Base-by-base conservation (phyloP, 2,888 invertebrate species). In the Melipona beecheii region DNA sequence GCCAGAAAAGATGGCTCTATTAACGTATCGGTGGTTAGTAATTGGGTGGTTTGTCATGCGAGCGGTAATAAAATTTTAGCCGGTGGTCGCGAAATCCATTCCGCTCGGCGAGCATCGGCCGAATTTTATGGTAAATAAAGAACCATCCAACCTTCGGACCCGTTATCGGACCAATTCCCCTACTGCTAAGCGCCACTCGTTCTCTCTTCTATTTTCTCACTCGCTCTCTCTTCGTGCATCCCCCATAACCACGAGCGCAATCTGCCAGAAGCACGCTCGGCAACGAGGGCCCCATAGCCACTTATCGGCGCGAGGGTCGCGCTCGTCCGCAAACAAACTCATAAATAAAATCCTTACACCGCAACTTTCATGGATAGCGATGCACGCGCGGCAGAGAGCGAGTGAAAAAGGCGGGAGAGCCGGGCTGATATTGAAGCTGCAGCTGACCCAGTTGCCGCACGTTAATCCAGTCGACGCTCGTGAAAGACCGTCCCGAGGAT, bases 311-410 rank as follows among this genome's bases (percentile, higher is more conserved):
- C 71, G 79, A 85, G 86, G 86, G 87, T 86, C 77, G 83, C 81
- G 86, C 81, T 86, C 84, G 78, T 85, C 76, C 83, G 89, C 90
- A 90, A 91, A 92, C 91, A 90, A 91, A 91, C 90, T 87, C 89
- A 89, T 92, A 91, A 91, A 92, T 92, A 91, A 89, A 89, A 85
- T 86, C 79, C 87, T 83, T 81, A 66, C 70, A 76, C 52, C 68
- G 68, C 78, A 72, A 80, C 69, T 75, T 84, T 65, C 75, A 65
- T 50, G 70, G 73, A 79, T 60, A 69, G 64, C 84, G 76, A 82
- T 73, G 78, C 75, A 74, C 65, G 69, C 69, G 19, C 54, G 19
- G 21, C n/a, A 17, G 15, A 17, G 36, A 17, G 66, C 21, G 6
- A 13, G 21, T 27, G 27, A 65, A 9, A n/a, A 11, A 21, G 15